Evolutionary conservation across 2,888 invertebrate genomes (phyloP), one percentile per base, ranked within the genome.

Genomic region (Caenorhabditis japonica): DNA sequence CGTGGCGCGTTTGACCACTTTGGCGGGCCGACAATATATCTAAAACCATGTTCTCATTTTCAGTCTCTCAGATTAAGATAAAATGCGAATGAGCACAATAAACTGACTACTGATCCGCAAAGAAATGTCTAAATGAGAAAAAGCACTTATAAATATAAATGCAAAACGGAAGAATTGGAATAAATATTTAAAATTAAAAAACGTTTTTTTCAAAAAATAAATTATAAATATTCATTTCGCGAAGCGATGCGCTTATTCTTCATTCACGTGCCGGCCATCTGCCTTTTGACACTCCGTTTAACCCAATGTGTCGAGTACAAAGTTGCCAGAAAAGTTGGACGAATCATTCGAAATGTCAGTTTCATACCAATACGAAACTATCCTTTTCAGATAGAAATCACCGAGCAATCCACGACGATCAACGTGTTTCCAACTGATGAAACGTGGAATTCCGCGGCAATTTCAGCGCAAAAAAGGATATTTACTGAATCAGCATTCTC

Each of bases 381-480:
- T 30, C 30, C 7, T 30, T 17, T 51, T 25, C n/a, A 64, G 64
- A 25, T 39, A 10, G 41, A 2, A 1, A 23, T 64, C 7, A 25
- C 39, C 3, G 64, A 55, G n/a, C 21, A 41, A 13, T 51, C 56
- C 5, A 30, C 19, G 4, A 0, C 30, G 27, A 23, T 59, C 17
- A 68, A 59, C 39, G 15, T 30, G 3, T 47, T 68, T 25, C 51
- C 52, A 10, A 25, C 52, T 13, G 56, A 52, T 4, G n/a, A 60
- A 2, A n/a, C n/a, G 8, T 70, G 70, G 70, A 43, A 41, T 43
- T 25, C 33, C 12, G 36, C 55, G n/a, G 23, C 23, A 15, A 61
- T 61, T n/a, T 2, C 19, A 0, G n/a, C 15, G 4, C 43, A 56
- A 3, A 61, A 70, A 13, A 27, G 33, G 21, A 19, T 19, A 1